A percentile compares a stretch with the other conserved stretches of the same genome.
Evolutionary conservation across 1,140 invertebrate genomes (phyloP).

Genomic region (Drosophila hydei): DNA sequence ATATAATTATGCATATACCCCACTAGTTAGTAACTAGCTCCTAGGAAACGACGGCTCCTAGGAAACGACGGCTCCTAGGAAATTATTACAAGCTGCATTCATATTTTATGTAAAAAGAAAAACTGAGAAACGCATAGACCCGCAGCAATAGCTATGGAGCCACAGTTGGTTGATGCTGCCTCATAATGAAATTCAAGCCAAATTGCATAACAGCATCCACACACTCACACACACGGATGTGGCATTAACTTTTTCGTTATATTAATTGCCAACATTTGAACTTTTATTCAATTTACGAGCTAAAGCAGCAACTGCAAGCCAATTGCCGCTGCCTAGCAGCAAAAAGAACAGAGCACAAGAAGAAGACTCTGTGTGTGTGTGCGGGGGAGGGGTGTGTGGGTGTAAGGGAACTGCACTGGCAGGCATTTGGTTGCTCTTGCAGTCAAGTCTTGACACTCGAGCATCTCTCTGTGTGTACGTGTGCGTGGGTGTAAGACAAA

Average conservation of each 20-base stretch:
- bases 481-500: conserved; percentile 61
- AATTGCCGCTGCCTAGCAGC: conserved; percentile 52
- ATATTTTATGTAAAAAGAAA: conserved; percentile 5
- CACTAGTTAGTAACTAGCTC: too few relatives aligned
- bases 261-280: conserved; percentile 81
- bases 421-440: conserved; percentile 42
- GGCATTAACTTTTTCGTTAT: conserved; percentile 76
- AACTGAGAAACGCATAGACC: not conserved
- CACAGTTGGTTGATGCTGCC: conserved; percentile 37
- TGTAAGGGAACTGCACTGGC: conserved; percentile 7
- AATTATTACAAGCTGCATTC: conserved; percentile 8
- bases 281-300: conserved; percentile 81
- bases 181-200: conserved; percentile 10
- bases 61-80: too few relatives aligned
- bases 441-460: conserved; percentile 54
- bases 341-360: conserved; percentile 36
- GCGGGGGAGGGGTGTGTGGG: not conserved
- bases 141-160: not conserved
- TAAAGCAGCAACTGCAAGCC: conserved; percentile 43
- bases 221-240: conserved; percentile 22
- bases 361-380: not conserved
- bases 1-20: not conserved
- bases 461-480: conserved; percentile 29
- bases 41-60: too few relatives aligned
- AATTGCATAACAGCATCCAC: conserved; percentile 20